Evolutionary conservation across 1,140 invertebrate species (phyloP).

Genomic region (Drosophila subobscura): DNA sequence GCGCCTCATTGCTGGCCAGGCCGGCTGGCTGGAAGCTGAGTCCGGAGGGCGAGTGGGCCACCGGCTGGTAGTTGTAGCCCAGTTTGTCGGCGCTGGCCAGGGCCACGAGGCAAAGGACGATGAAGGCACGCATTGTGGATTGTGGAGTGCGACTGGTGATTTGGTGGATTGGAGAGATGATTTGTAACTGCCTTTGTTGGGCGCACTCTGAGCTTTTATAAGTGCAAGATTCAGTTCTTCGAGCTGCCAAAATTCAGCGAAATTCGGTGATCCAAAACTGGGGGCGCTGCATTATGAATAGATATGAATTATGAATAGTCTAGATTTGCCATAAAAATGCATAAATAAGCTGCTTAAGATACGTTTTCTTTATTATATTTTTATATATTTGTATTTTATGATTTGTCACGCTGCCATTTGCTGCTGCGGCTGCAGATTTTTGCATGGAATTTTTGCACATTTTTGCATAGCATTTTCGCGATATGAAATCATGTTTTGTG

Average conservation of each 20-base stretch:
- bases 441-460: slow-evolving; percentile 22
- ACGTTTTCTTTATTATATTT: slow-evolving; percentile 47
- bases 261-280: slow-evolving; percentile 4
- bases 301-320: slow-evolving; percentile 38
- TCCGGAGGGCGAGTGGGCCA: slow-evolving; percentile 65
- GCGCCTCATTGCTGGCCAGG: slow-evolving; percentile 36
- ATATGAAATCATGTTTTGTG: slow-evolving; percentile 24
- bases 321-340: slow-evolving; percentile 54
- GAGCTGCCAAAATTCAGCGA: neutral
- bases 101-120: slow-evolving; percentile 62
- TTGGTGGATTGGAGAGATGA: slow-evolving; percentile 40
- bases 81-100: slow-evolving; percentile 69
- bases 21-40: slow-evolving; percentile 62
- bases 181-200: slow-evolving; percentile 50
- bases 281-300: slow-evolving; percentile 24
- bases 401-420: slow-evolving; percentile 41
- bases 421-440: slow-evolving; percentile 48
- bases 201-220: slow-evolving; percentile 52
- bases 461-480: slow-evolving; percentile 28
- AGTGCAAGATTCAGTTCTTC: slow-evolving; percentile 51
- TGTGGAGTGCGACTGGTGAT: slow-evolving; percentile 3
- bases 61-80: slow-evolving; percentile 78
- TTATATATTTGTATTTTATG: slow-evolving; percentile 30
- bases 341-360: slow-evolving; percentile 66
- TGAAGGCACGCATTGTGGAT: slow-evolving; percentile 57